Evolutionary conservation across 2,797 vertebrate genomes (phyloP), one percentile per base, ranked within the genome.

Genomic region (Triplophysa yarkandensis): DNA sequence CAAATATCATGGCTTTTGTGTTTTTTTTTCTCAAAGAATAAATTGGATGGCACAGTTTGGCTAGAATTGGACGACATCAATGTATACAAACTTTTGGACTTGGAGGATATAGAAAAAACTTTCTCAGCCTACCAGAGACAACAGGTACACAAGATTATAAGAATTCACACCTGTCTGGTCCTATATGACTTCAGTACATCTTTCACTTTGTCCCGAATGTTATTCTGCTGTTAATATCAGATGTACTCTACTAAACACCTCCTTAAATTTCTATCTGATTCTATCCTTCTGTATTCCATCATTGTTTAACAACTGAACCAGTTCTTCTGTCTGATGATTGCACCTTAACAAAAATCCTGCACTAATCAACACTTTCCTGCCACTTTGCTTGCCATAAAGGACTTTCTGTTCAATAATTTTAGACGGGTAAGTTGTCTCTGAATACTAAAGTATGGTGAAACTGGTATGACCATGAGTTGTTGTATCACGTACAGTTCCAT

Each of bases 41-140:
- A 92, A 76, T 90, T 95, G 65, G 88, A 90, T 48, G 93, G 92
- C 44, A 94, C 94, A 0, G 84, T 95, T 54, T 95, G 94, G 94
- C 90, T 90, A 77, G 93, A 94, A 36, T 90, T 95, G 27, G 94
- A 95, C 70, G 94, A 95, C 74, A 81, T 90, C 78, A 86, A 85
- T 71, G 89, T 93, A 19, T 94, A 93, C 87, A 93, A 89, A 77
- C 83, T 90, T 21, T 76, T 95, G 82, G 94, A 95, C 82, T 86
- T 95, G 74, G 89, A 93, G 77, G 94, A 95, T 79, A 92, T 95
- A 83, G 94, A 95, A 80, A 94, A 92, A 86, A 95, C 93, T 87
- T 95, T 95, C 80, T 95, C 94, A 0, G 94, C 94, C 0, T 95
- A 95, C 85, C 94, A 95, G 82, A 91, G 94, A 77, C 94, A 94